These are phyloP conservation scores for Centropristis striata DNA, from an alignment of 2,113 vertebrate species.

Conservation along the genomic window DNA sequence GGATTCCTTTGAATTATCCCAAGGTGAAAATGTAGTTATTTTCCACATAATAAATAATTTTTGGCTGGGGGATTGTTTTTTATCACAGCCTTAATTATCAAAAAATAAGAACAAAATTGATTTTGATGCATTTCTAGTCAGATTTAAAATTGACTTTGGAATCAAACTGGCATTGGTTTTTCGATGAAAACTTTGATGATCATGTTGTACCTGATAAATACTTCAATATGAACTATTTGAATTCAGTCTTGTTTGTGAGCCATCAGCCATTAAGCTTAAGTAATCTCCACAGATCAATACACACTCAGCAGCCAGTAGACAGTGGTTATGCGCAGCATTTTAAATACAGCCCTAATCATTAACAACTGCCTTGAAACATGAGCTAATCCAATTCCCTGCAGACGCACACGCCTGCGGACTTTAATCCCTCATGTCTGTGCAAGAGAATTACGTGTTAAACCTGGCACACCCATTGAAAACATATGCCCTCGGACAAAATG, in stretches of 20 bases:
- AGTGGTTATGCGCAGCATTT: conserved; percentile 61
- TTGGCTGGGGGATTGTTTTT: too few relatives aligned
- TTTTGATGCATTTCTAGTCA: background rate
- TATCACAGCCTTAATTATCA: too few relatives aligned
- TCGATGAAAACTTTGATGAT: background rate
- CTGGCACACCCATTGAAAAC: conserved; percentile 53
- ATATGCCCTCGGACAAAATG: conserved; percentile 38
- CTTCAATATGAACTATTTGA: background rate
- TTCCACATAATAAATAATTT: too few relatives aligned
- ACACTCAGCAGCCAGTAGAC: conserved; percentile 26
- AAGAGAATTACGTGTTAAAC: conserved; percentile 51
- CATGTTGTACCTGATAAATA: background rate
- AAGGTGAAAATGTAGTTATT: too few relatives aligned
- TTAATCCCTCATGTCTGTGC: conserved; percentile 60
- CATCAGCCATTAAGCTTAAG: conserved; percentile 27
- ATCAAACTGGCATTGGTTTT: too few relatives aligned
- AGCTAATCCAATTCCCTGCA: conserved; percentile 53
- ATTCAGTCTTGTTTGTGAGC: conserved; percentile 9
- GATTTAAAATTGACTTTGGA: too few relatives aligned
- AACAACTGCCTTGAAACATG: conserved; percentile 50
- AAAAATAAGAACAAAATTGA: too few relatives aligned
- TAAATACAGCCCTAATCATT: conserved; percentile 71
- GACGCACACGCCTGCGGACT: conserved; percentile 45
- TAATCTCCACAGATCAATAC: conserved; percentile 62
- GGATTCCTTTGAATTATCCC: too few relatives aligned